Percentiles rank a stretch among this genome's conserved stretches.
Conservation (phyloP, 2,797 vertebrate genomes). For the Crenuchus spilurus region DNA sequence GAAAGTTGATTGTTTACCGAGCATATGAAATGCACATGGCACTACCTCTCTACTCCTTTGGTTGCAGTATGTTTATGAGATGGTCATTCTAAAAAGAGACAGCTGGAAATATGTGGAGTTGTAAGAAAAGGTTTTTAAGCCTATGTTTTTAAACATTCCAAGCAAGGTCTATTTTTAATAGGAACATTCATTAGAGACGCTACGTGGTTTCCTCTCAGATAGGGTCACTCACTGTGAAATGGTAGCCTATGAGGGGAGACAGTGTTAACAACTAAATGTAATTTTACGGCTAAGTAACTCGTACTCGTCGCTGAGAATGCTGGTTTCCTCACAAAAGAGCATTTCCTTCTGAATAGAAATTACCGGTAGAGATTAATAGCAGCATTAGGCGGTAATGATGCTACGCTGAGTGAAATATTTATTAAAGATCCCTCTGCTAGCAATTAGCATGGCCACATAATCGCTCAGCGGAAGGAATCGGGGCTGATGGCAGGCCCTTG, state of each 20-base stretch:
- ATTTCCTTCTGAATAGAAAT: conserved; percentile 77
- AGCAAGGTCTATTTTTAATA: conserved; percentile 43
- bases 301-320: conserved; percentile 50
- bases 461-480: conserved; percentile 81
- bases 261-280: conserved; percentile 54
- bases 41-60: not conserved
- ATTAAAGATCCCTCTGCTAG: conserved; percentile 88
- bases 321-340: conserved; percentile 70
- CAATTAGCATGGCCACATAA: conserved; percentile 83
- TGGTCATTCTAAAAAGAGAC: not conserved
- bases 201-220: conserved; percentile 65
- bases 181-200: conserved; percentile 50
- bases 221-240: conserved; percentile 65
- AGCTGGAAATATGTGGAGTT: not conserved
- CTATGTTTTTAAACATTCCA: conserved; percentile 16
- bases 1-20: conserved; percentile 62
- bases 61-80: not conserved
- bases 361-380: conserved; percentile 84
- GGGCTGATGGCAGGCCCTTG: conserved; percentile 75
- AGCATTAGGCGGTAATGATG: conserved; percentile 84
- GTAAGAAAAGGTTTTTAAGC: not conserved
- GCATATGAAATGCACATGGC: conserved; percentile 51
- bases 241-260: conserved; percentile 47
- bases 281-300: conserved; percentile 62
- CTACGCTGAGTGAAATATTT: conserved; percentile 83